phyloP scores from a whole-genome alignment of 2,888 invertebrate species.

The Cheilosia variabilis region DNA sequence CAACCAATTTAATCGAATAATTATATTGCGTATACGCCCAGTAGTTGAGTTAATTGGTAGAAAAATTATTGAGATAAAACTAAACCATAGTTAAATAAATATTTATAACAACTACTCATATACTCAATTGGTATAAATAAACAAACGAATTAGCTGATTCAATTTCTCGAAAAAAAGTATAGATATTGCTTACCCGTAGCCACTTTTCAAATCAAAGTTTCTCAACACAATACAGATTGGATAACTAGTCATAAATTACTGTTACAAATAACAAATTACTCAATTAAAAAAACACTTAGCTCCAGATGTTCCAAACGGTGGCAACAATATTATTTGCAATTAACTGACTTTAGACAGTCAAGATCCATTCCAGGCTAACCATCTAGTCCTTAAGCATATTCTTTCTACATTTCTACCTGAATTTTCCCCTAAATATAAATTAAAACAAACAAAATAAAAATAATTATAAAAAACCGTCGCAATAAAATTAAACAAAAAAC shows the following conservation, averaged over 20 bases:
- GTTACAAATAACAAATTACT: slow-evolving; percentile 19
- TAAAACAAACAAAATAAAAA: slow-evolving; percentile 44
- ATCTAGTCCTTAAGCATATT: slow-evolving; percentile 9
- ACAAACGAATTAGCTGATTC: slow-evolving; percentile 10
- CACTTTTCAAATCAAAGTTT: slow-evolving; percentile 37
- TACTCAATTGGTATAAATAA: slow-evolving; percentile 31
- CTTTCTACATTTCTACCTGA: slow-evolving; percentile 58
- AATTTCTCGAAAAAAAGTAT: slow-evolving; percentile 7
- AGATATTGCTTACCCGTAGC: slow-evolving; percentile 33
- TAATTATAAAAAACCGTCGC: slow-evolving; percentile 72
- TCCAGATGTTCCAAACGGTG: slow-evolving; percentile 3
- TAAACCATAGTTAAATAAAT: slow-evolving; percentile 31
- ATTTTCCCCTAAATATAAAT: slow-evolving; percentile 17
- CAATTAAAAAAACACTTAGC: slow-evolving; percentile 34
- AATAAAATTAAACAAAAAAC: slow-evolving; percentile 57
- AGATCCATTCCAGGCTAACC: slow-evolving; percentile 52
- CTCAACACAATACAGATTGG: slow-evolving; percentile 30
- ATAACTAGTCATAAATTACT: slow-evolving; percentile 22
- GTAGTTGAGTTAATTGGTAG: slow-evolving; percentile 60
- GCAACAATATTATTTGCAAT: slow-evolving; percentile 21
- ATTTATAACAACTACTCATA: slow-evolving; percentile 32
- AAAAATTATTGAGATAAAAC: slow-evolving; percentile 19
- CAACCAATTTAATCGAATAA: slow-evolving; percentile 41
- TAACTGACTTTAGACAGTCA: slow-evolving; percentile 9
- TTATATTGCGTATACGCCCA: slow-evolving; percentile 62